Evolutionary conservation across 2,797 vertebrate species (phyloP).

Genomic region (Vireo griseus): DNA sequence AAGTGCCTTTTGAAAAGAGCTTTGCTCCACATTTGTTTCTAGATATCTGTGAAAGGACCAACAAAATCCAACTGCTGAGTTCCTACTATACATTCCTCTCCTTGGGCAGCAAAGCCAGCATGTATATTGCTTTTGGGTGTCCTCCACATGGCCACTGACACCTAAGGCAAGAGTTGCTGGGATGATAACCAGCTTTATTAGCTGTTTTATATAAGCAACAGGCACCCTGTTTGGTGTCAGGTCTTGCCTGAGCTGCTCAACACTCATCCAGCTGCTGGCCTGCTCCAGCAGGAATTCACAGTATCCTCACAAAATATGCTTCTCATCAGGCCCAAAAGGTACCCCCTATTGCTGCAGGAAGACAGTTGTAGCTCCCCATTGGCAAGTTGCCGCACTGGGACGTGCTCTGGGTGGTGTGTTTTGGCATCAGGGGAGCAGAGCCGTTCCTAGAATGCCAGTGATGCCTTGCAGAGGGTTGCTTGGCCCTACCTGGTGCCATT

Average conservation of each 20-base stretch:
- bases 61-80: not conserved
- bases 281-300: not conserved
- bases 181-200: conserved; percentile 34
- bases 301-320: not conserved
- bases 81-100: not conserved
- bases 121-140: not conserved
- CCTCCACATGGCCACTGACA: conserved; percentile 13
- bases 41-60: not conserved
- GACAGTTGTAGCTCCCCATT: not conserved
- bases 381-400: fast-evolving
- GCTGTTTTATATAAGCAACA: not conserved
- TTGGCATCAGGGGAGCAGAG: not conserved
- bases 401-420: not conserved
- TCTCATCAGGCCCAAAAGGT: not conserved
- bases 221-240: not conserved
- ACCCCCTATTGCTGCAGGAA: fast-evolving
- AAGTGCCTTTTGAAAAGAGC: conserved; percentile 4
- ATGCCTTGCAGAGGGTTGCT: not conserved
- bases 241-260: not conserved
- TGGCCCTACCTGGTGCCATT: not conserved
- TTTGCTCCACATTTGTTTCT: not conserved
- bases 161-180: not conserved
- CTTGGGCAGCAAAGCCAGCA: not conserved
- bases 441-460: conserved; percentile 9
- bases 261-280: not conserved